Evolutionary conservation across 2,113 vertebrate species (phyloP), one percentile per base, ranked within the genome.

Genomic region (Scopus umbretta): DNA sequence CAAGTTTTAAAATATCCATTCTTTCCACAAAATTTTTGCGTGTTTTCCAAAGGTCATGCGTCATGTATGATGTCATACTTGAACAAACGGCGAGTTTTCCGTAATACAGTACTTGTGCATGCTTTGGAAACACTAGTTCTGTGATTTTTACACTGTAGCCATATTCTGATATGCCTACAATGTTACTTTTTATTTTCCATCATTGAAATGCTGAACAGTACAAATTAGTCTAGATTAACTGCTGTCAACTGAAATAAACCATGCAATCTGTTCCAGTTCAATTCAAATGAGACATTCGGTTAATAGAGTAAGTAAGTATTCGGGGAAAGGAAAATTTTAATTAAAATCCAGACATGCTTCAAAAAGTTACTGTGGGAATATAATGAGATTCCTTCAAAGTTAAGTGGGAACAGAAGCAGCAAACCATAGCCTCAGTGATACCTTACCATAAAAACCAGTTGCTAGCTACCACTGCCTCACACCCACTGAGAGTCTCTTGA

Each of bases 61-160:
- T 15, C 63, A 30, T 4, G 11, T 13, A 13, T 5, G 32, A 63
- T 10, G 78, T 71, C 88, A 84, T 32, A 92, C 73, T 1, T 80
- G 78, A 73, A 58, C 86, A 94, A 95, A 95, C 70, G 66, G 50
- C 74, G 74, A 66, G 52, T 79, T 26, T 74, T 36, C n/a, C 32
- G 30, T n/a, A 84, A 38, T 40, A 80, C 29, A 66, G 38, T 42
- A 73, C 36, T 74, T 70, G 34, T 5, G 5, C 1, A 3, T 29
- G 50, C 91, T 84, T 43, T 36, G 71, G 76, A 76, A 65, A 79
- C 4, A 6, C 8, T 87, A 27, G 2, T 61, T 50, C 71, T 96
- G 92, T 93, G 85, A 96, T 96, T 87, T 95, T 96, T 89, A 94
- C 18, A 30, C n/a, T 15, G 36, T 9, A 52, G 61, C 32, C 80